phyloP scores from a whole-genome alignment of 2,888 invertebrate genomes.

The Isoperla grammatica region DNA sequence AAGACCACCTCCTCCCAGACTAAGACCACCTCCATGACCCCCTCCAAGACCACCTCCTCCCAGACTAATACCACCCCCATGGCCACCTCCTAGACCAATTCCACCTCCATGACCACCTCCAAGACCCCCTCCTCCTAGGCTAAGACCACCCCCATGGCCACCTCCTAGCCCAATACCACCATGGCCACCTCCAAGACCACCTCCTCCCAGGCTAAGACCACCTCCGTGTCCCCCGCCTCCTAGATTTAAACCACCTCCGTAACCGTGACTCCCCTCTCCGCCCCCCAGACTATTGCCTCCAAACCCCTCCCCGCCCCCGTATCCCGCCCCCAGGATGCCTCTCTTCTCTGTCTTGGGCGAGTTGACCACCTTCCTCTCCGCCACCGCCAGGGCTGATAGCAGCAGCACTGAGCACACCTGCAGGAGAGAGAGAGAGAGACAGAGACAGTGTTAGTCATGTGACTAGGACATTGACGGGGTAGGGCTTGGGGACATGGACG shows the following conservation, averaged over 20 bases:
- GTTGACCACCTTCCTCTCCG: not conserved
- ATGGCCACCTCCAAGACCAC: not conserved
- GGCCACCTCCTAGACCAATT: not conserved
- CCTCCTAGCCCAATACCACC: slow-evolving; percentile 7
- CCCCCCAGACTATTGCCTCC: not conserved
- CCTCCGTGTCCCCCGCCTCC: not conserved
- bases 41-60: not conserved
- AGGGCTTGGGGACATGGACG: slow-evolving; percentile 6
- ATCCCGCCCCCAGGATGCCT: not conserved
- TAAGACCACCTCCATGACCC: not conserved
- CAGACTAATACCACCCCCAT: not conserved
- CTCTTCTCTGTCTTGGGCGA: slow-evolving; percentile 17
- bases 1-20: not conserved
- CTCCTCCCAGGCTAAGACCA: not conserved
- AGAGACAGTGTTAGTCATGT: no score
- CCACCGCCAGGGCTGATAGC: not conserved
- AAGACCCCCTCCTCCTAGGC: slow-evolving; percentile 1
- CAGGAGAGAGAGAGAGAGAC: not conserved
- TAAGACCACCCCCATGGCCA: not conserved
- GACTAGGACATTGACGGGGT: slow-evolving; percentile 3
- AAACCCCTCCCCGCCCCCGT: not conserved
- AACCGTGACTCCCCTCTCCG: not conserved
- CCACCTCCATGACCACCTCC: not conserved
- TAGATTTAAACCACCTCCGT: not conserved
- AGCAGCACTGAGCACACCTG: slow-evolving; percentile 9